Base-by-base conservation (phyloP, 2,888 invertebrate genomes). In the Desoria tigrina region DNA sequence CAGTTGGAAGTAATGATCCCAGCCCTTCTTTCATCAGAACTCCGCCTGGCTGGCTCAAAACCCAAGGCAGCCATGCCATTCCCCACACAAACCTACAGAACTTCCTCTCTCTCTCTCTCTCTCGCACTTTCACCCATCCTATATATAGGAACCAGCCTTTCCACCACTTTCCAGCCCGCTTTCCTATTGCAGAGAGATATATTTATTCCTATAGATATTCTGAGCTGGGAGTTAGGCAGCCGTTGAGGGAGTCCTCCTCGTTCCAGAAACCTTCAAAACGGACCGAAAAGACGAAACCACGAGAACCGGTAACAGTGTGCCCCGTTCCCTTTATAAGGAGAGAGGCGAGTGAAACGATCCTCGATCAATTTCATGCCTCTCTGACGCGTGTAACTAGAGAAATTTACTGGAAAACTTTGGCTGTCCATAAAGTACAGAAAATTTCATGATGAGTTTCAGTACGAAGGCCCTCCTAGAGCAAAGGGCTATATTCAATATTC, bases 321-420 rank as follows among this genome's bases (percentile, higher is more conserved):
- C 32, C 32, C 11, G 32, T 4, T n/a, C n/a, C n/a, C n/a, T n/a
- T n/a, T n/a, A n/a, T n/a, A n/a, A n/a, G n/a, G n/a, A n/a, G n/a
- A n/a, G n/a, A n/a, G n/a, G 37, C 21, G 61, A 71, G 73, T 65
- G 70, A 70, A 71, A 72, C 72, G 74, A 72, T 71, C 73, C 73
- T 73, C 73, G 69, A 74, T 75, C 75, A 75, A 73, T 75, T 75
- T 73, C 73, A 74, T 72, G 72, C 72, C 72, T 71, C 71, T 69
- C 65, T 68, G 70, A 71, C 69, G 71, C 74, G 69, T 72, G 70
- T 70, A 70, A 74, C 66, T 68, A 71, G 71, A 72, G 72, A 71
- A 72, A 74, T 72, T 72, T 74, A 74, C 71, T 72, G 72, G 72
- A 74, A 74, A 74, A 71, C 71, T 71, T 72, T 70, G 72, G 69